phyloP scores from a whole-genome alignment of 2,113 vertebrate species.

The Mus pahari region DNA sequence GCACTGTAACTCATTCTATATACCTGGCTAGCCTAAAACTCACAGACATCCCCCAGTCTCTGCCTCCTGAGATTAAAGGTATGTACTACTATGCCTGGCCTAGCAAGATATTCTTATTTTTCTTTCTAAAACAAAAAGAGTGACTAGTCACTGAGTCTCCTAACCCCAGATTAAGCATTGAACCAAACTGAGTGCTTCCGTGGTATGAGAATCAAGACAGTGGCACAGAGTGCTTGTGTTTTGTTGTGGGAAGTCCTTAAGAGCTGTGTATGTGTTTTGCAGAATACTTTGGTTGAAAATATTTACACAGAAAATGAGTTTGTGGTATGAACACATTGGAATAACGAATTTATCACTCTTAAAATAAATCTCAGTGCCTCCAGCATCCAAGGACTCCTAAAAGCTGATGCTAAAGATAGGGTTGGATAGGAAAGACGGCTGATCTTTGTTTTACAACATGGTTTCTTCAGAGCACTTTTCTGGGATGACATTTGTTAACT shows the following conservation, averaged over 20 bases:
- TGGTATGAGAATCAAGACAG: constrained; percentile 43
- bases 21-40: background rate
- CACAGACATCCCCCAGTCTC: background rate
- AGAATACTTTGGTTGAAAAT: constrained; percentile 73
- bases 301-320: constrained; percentile 77
- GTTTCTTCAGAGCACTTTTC: constrained; percentile 59
- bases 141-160: constrained; percentile 38
- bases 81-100: background rate
- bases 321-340: constrained; percentile 65
- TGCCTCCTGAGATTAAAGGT: background rate
- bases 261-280: constrained; percentile 63
- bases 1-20: background rate
- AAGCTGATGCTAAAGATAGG: constrained; percentile 74
- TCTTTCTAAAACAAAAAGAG: constrained; percentile 61
- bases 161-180: constrained; percentile 54
- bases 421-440: constrained; percentile 37
- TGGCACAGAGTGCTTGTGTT: constrained; percentile 45
- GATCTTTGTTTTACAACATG: background rate
- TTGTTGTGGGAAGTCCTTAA: constrained; percentile 59
- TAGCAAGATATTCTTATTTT: constrained; percentile 59
- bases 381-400: constrained; percentile 52
- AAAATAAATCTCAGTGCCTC: constrained; percentile 63
- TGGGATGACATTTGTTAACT: constrained; percentile 54
- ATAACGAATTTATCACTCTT: constrained; percentile 69
- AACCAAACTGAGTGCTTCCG: constrained; percentile 42